phyloP scores from a whole-genome alignment of 2,797 vertebrate species.

The Hydrophis major region DNA sequence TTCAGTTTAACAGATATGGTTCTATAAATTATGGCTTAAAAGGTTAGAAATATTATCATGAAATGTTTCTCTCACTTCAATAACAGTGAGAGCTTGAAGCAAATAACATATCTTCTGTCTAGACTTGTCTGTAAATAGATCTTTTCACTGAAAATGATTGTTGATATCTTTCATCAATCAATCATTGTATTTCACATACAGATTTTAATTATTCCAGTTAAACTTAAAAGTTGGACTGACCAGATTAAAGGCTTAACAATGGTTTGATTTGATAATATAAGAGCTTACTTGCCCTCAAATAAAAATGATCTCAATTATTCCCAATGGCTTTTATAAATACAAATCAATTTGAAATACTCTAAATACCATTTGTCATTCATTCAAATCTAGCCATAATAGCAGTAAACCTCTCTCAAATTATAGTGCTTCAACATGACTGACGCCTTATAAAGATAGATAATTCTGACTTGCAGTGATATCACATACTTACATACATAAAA shows the following conservation, averaged over 20 bases:
- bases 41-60: background rate
- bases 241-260: background rate
- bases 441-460: background rate
- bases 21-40: background rate
- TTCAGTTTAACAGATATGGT: background rate
- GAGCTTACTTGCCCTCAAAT: background rate
- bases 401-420: background rate
- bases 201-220: background rate
- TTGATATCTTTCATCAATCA: background rate
- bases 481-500: background rate
- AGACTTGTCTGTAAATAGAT: background rate
- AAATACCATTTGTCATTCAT: background rate
- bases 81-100: background rate
- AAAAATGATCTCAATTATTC: background rate
- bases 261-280: background rate
- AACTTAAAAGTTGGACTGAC: background rate
- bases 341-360: background rate
- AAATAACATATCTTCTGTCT: background rate
- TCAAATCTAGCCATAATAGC: background rate
- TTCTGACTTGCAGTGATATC: background rate
- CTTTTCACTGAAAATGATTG: background rate
- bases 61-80: background rate
- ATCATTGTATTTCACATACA: background rate
- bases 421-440: background rate
- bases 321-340: background rate